Evolutionary conservation across 1,140 invertebrate species (phyloP), one percentile per base, ranked within the genome.

Genomic region (Amphibalanus amphitrite): DNA sequence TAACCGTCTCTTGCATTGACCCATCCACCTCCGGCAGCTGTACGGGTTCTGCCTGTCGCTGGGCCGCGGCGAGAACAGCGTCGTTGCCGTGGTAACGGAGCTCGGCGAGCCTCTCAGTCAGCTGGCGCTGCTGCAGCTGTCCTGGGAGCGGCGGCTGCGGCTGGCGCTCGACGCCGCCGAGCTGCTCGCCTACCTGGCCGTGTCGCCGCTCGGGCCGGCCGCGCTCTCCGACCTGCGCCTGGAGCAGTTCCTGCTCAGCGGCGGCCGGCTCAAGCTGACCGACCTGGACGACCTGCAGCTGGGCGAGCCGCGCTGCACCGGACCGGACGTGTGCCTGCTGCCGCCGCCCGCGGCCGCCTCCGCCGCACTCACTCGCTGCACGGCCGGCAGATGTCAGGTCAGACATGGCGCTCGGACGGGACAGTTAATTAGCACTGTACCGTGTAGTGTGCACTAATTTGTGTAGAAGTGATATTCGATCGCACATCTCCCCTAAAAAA

Each of bases 281-380:
- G 83, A 84, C 75, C 79, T 83, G 4, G 83, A 84, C 74, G 82
- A 84, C 73, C 74, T 82, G 10, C 79, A 79, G 0, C 77, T 83
- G 38, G 64, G 67, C 25, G 82, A 83, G 71, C 81, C 79, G 20
- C 26, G 30, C 25, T 84, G 82, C 73, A 38, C 29, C 10, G 69
- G 69, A 0, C 73, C 78, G 67, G n/a, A 69, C 1, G 78, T 81
- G 67, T 79, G 78, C 65, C 40, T 28, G n/a, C 28, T 28, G 40
- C 47, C 47, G 47, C 20, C 47, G 47, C 47, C 47, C 10, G 47
- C 47, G 10, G 47, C 47, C 47, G 47, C 47, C 47, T 13, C 47
- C 17, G 47, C 47, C 20, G 13, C 47, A 20, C 47, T 59, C 13
- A 20, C 23, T 8, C 47, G 47, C 6, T 59, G 47, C 20, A 59